These are phyloP conservation scores for Quadroppia sp. DNA, from an alignment of 2,888 invertebrate genomes.

Conservation along the genomic window DNA sequence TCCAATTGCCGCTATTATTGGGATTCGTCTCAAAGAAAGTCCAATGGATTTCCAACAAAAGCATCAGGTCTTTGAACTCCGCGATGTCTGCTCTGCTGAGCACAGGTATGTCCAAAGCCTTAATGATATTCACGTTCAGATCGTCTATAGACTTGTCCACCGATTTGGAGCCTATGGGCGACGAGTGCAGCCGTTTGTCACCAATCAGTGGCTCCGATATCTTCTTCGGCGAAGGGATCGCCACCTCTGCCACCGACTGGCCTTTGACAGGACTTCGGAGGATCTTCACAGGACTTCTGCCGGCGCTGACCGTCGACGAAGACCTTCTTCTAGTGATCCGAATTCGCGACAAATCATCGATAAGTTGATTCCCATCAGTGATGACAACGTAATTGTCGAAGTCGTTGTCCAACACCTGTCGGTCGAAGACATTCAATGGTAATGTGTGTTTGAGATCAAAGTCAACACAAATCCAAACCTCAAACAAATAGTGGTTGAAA, in stretches of 20 bases:
- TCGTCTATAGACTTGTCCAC: neutral
- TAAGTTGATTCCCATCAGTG: neutral
- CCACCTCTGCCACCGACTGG: no score
- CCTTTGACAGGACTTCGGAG: no score
- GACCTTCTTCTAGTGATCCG: neutral
- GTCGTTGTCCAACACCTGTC: neutral
- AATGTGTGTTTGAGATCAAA: no score
- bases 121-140: neutral
- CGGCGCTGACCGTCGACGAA: no score
- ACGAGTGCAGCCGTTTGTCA: no score
- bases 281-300: no score
- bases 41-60: neutral
- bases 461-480: no score
- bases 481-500: no score
- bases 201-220: no score
- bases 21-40: neutral
- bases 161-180: no score
- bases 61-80: neutral
- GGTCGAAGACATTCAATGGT: no score
- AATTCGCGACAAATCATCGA: neutral
- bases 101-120: neutral
- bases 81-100: neutral
- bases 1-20: neutral
- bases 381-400: neutral
- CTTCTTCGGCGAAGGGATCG: no score